Evolutionary conservation across 1,140 invertebrate genomes (phyloP), one percentile per base, ranked within the genome.

Genomic region (Choristoneura fumiferana): DNA sequence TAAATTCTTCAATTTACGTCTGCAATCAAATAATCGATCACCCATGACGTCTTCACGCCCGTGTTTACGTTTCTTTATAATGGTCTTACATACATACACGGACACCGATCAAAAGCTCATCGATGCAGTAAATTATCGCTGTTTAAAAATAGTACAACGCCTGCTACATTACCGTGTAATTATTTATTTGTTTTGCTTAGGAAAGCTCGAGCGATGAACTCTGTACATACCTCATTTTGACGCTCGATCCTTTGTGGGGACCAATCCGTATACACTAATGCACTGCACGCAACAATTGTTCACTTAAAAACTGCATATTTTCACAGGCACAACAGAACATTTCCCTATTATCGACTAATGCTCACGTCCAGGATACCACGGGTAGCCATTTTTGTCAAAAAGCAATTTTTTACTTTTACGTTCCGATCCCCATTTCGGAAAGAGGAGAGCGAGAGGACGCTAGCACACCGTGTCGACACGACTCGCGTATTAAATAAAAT

Each of bases 321-420:
- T 79, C 84, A 87, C 81, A 78, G 65, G 80, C 78, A 83, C 77
- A 73, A 71, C 71, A 58, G 53, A 59, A 78, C 81, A 82, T 84
- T 81, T 79, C 70, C 66, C 45, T 72, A 75, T 81, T 84, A 86
- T 76, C 63, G 79, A 73, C 71, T 81, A 57, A 64, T 65, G 63
- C 71, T 72, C 59, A 79, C 71, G 71, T 75, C 77, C 71, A 63
- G 69, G 63, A 74, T 63, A 72, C 72, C 73, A 57, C 58, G 52
- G 77, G 82, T 81, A 77, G 82, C 84, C 85, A 89, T 89, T 84
- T 87, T 87, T 84, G 76, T 78, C 71, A 83, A 88, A 88, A 81
- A 83, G 72, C 63, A 72, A 66, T 64, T 71, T 67, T 73, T 76
- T 74, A 74, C 76, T 72, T 73, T 53, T 45, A 69, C 69, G 69